These are phyloP conservation scores for Drosophila tanythrix DNA, from an alignment of 2,888 invertebrate genomes.

Conservation along the genomic window DNA sequence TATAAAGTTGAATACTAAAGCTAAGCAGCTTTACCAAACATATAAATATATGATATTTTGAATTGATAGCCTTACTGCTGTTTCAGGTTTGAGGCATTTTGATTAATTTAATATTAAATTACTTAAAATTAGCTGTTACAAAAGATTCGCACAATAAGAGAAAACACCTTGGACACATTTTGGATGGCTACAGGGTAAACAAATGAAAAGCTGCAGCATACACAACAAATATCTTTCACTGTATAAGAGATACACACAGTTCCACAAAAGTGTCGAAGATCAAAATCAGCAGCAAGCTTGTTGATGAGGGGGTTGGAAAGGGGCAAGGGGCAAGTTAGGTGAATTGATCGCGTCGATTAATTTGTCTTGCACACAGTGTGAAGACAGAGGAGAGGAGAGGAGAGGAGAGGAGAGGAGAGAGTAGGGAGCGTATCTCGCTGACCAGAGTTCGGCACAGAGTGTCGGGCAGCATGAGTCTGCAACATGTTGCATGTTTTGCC, in stretches of 20 bases:
- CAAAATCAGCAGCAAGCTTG: slow-evolving; percentile 75
- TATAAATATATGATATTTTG: neutral
- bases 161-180: neutral
- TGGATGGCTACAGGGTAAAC: slow-evolving; percentile 1
- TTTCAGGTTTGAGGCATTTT: too few species aligned
- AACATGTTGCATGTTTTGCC: slow-evolving; percentile 60
- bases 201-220: slow-evolving; percentile 14
- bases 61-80: accelerated
- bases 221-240: slow-evolving; percentile 26
- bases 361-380: slow-evolving; percentile 75
- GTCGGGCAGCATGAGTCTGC: slow-evolving; percentile 74
- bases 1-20: neutral
- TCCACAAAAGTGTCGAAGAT: slow-evolving; percentile 73
- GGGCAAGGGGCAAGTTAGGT: neutral
- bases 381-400: neutral
- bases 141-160: neutral
- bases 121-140: neutral
- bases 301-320: slow-evolving; percentile 23
- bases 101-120: neutral
- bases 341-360: slow-evolving; percentile 83
- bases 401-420: neutral
- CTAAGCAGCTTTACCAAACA: neutral
- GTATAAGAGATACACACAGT: slow-evolving; percentile 28
- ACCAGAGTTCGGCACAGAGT: slow-evolving; percentile 10
- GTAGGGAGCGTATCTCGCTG: neutral